A percentile compares a stretch with the other conserved stretches of the same genome.
Conservation (phyloP, 1,140 invertebrate genomes). For the Drosophila auraria region DNA sequence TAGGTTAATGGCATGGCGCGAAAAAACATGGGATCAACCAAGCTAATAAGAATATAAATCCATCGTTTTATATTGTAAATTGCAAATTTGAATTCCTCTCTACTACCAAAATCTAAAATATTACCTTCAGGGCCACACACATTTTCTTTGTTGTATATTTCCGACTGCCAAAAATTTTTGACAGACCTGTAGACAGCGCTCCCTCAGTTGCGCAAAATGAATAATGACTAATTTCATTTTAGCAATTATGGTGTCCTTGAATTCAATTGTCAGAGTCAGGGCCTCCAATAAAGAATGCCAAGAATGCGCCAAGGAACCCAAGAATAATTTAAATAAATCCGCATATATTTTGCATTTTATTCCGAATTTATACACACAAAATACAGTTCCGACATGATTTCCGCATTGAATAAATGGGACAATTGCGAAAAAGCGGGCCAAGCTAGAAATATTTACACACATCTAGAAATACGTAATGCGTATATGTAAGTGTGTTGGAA, state of each 20-base stretch:
- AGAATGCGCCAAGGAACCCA: conserved; percentile 35
- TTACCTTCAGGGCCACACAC: conserved; percentile 10
- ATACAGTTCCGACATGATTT: conserved; percentile 18
- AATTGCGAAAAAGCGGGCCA: conserved; percentile 9
- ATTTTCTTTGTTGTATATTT: conserved; percentile 4
- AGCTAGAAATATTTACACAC: conserved; percentile 9
- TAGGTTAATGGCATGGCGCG: conserved; percentile 62
- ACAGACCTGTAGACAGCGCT: conserved; percentile 46
- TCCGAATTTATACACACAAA: not conserved
- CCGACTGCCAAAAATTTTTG: conserved; percentile 48
- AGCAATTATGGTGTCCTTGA: conserved; percentile 74
- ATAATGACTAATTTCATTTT: conserved; percentile 67
- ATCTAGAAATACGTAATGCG: not conserved
- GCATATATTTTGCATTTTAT: conserved; percentile 18
- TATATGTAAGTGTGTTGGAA: conserved; percentile 25
- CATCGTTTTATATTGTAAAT: conserved; percentile 1
- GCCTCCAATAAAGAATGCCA: conserved; percentile 56
- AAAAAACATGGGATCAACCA: not conserved
- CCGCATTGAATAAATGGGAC: conserved; percentile 39
- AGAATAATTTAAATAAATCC: conserved; percentile 16
- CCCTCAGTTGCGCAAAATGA: conserved; percentile 48
- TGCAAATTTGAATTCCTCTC: not conserved
- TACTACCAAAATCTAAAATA: not conserved
- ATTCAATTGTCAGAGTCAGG: conserved; percentile 77
- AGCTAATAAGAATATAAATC: not conserved